These are phyloP conservation scores for Dryococelus australis DNA, from an alignment of 2,888 invertebrate genomes.

Conservation along the genomic window DNA sequence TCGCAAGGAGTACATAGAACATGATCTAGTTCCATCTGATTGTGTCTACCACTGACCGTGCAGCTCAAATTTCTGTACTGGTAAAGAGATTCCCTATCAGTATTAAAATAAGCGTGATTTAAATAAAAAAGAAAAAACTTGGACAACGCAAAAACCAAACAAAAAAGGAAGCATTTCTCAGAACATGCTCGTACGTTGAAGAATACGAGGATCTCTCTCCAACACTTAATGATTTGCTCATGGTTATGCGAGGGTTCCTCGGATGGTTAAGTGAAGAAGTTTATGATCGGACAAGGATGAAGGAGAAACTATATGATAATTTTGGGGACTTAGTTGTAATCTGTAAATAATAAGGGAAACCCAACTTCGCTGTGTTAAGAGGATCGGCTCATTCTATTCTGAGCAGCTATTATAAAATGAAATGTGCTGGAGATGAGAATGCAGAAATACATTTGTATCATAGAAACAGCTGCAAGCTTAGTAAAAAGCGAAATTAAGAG, in stretches of 20 bases:
- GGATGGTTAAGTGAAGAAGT: not conserved
- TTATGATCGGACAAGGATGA: not conserved
- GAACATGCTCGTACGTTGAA: not conserved
- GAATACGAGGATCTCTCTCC: not conserved
- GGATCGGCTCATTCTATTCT: not conserved
- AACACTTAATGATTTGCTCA: not conserved
- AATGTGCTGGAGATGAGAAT: conserved; percentile 3
- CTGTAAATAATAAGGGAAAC: not conserved
- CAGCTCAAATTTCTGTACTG: conserved; percentile 9
- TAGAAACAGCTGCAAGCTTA: not conserved
- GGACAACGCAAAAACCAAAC: not conserved
- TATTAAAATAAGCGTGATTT: not conserved
- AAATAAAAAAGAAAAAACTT: conserved; percentile 11
- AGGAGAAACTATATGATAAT: not conserved
- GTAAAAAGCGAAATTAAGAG: not conserved
- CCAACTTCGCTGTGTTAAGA: not conserved
- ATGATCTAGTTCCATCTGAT: not conserved
- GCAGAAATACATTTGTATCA: not conserved
- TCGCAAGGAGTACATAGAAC: not conserved
- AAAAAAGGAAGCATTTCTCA: not conserved
- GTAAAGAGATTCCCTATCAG: not conserved
- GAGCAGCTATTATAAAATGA: not conserved
- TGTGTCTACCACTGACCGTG: not conserved
- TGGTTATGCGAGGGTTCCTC: not conserved
- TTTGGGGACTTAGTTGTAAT: not conserved